Evolutionary conservation across 2,888 invertebrate genomes (phyloP).

Genomic region (Alloplasta piceator): DNA sequence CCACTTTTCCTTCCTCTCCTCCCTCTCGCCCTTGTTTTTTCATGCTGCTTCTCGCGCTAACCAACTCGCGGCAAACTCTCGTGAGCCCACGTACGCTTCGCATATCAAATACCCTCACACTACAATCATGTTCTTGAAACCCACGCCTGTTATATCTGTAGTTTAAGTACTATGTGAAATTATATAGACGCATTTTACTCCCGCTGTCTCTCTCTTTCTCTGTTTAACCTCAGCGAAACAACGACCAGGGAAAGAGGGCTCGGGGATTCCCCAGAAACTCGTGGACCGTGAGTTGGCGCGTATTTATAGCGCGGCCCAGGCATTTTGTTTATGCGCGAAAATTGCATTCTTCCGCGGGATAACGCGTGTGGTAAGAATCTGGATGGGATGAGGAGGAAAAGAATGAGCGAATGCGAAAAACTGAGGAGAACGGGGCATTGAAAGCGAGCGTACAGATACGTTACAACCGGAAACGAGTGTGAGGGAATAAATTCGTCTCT

Average conservation of each 20-base stretch:
- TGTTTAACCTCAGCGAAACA: conserved; percentile 7
- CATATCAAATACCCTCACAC: conserved; percentile 55
- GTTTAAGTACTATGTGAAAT: conserved; percentile 27
- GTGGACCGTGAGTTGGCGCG: conserved; percentile 5
- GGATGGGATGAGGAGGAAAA: conserved; percentile 33
- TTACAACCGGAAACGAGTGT: conserved; percentile 16
- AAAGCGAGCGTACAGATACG: conserved; percentile 49
- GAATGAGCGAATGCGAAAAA: conserved; percentile 11
- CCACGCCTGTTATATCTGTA: conserved; percentile 22
- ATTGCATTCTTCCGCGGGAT: conserved; percentile 61
- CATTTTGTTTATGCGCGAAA: conserved; percentile 65
- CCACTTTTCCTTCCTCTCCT: conserved; percentile 11
- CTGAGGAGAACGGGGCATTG: conserved; percentile 39
- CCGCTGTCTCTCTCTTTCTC: not conserved
- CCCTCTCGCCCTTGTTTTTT: conserved; percentile 33
- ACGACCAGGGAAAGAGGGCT: conserved; percentile 31
- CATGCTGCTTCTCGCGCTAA: conserved; percentile 31
- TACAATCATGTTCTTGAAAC: conserved; percentile 24
- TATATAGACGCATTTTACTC: conserved; percentile 19
- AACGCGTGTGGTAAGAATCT: conserved; percentile 48
- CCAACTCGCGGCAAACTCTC: conserved; percentile 44
- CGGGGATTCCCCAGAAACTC: conserved; percentile 49
- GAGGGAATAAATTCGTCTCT: conserved; percentile 53
- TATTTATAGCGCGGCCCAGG: conserved; percentile 5
- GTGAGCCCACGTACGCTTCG: conserved; percentile 62